These are phyloP conservation scores for Eptatretus burgeri DNA, from an alignment of 2,113 vertebrate species.

Conservation along the genomic window DNA sequence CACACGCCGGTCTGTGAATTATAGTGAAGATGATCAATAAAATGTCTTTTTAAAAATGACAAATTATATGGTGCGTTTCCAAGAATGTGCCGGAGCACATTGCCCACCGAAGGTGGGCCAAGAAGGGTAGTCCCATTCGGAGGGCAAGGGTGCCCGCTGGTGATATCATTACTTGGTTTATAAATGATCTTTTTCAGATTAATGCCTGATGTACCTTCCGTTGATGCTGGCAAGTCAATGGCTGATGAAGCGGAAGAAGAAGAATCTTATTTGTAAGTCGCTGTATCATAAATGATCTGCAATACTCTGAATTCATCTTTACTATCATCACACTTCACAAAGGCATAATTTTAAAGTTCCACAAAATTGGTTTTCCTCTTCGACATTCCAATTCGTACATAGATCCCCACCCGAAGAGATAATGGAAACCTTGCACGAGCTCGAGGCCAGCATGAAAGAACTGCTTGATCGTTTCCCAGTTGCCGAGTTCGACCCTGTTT, in stretches of 20 bases:
- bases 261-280: constrained; percentile 46
- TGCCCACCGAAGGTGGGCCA: too few relatives aligned
- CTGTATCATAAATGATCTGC: neutral
- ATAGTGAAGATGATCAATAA: too few relatives aligned
- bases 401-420: constrained; percentile 61
- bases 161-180: too few relatives aligned
- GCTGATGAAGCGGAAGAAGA: constrained; percentile 47
- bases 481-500: constrained; percentile 51
- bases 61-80: too few relatives aligned
- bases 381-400: constrained; percentile 7
- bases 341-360: too few relatives aligned
- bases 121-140: too few relatives aligned
- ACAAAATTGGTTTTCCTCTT: neutral
- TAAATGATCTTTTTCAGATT: constrained; percentile 20
- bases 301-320: too few relatives aligned
- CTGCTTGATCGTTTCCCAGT: constrained; percentile 42
- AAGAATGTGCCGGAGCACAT: too few relatives aligned
- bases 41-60: too few relatives aligned
- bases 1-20: too few relatives aligned
- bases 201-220: constrained; percentile 59
- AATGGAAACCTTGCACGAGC: constrained; percentile 37
- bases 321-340: too few relatives aligned
- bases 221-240: constrained; percentile 36
- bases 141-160: too few relatives aligned
- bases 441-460: constrained; percentile 48